These are phyloP conservation scores for Dryomyza anilis DNA, from an alignment of 2,888 invertebrate genomes.

Conservation along the genomic window DNA sequence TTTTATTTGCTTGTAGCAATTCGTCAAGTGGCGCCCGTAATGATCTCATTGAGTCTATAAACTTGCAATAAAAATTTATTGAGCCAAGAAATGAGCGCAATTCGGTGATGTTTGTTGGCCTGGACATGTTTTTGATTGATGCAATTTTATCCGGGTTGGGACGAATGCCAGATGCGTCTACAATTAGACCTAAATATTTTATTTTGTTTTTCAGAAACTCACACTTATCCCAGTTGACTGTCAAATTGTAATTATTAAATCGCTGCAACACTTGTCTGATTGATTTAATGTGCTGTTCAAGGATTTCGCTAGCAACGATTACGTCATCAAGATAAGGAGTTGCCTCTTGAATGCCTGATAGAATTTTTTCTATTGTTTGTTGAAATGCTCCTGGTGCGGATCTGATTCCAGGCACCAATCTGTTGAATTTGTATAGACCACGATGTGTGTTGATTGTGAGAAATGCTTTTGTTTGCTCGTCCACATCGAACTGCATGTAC, in stretches of 20 bases:
- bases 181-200: no score
- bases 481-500: conserved; percentile 34
- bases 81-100: not conserved
- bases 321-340: conserved; percentile 30
- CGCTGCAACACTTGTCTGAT: conserved; percentile 22
- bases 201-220: conserved; percentile 22
- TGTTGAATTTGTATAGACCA: conserved; percentile 25
- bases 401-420: conserved; percentile 31
- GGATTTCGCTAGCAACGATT: conserved; percentile 12
- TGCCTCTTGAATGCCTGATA: conserved; percentile 17
- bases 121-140: not conserved
- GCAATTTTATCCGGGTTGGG: not conserved
- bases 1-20: not conserved
- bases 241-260: conserved; percentile 24
- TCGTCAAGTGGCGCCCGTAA: not conserved
- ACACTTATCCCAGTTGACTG: conserved; percentile 31
- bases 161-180: no score
- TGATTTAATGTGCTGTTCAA: conserved; percentile 9
- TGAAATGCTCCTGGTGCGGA: conserved; percentile 29
- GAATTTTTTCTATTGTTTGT: conserved; percentile 29
- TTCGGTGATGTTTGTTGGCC: not conserved
- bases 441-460: no score
- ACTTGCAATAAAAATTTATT: not conserved
- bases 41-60: not conserved
- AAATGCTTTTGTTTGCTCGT: no score